Base-by-base conservation (phyloP, 2,797 vertebrate species). In the Triplophysa bombifrons region DNA sequence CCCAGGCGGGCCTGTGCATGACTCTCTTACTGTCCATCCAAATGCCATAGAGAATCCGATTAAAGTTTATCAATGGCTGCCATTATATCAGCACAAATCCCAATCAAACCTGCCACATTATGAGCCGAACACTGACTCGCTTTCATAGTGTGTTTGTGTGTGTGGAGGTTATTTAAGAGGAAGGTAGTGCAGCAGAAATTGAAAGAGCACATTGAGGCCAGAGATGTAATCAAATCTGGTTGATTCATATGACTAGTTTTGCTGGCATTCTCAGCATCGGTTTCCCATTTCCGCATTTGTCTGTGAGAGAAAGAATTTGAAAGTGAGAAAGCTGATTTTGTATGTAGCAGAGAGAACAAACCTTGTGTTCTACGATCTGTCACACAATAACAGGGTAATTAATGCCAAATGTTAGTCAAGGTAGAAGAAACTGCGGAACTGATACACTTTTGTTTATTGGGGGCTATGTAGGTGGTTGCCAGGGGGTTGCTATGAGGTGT, bases 111-210 rank as follows among this genome's bases (percentile, higher is more conserved):
- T 75, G 76, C 53, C 56, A 66, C 66, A 25, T 78, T 53, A 71
- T 27, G 14, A 27, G 68, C 41, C 16, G 68, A 78, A 78, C 75
- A 77, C 66, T 69, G 55, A 17, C 50, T 14, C 56, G 66, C 56
- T 77, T 61, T 74, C 73, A 51, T 20, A 13, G 46, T 22, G 44
- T 41, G 63, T 19, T 12, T 50, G 51, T 50, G 64, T 22, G 8
- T 50, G 51, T 61, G 76, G 80, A 78, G 74, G 55, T 84, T 72
- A 60, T 14, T 68, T 6, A 84, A 67, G 85, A 76, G 86, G 90
- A 85, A 91, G 89, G 86, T 90, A 86, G 85, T 51, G 25, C 82
- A 87, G 85, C 84, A 82, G 82, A 51, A 72, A 82, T 67, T 60
- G 60, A 82, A 77, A 72, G 80, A 72, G 30, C 61, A 72, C 74